Evolutionary conservation across 2,113 vertebrate genomes (phyloP).

Genomic region (Engraulis encrasicolus): DNA sequence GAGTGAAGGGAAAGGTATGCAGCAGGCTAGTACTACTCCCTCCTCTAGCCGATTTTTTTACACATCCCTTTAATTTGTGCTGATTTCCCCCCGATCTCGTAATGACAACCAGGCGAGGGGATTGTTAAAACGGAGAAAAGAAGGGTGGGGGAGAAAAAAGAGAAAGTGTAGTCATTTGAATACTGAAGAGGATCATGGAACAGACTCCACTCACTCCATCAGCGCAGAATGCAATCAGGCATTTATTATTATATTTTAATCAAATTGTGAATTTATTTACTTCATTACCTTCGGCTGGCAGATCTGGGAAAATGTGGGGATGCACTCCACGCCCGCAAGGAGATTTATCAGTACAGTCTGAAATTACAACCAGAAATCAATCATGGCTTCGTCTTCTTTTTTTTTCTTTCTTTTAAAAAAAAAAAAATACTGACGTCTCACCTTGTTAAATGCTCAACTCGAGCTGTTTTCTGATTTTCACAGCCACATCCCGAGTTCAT

Average conservation of each 20-base stretch:
- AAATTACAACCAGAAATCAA: slow-evolving; percentile 40
- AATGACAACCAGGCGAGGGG: slow-evolving; percentile 46
- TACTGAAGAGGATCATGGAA: slow-evolving; percentile 42
- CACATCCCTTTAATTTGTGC: slow-evolving; percentile 63
- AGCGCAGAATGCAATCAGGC: slow-evolving; percentile 51
- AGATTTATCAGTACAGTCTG: slow-evolving; percentile 40
- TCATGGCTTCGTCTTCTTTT: slow-evolving; percentile 19
- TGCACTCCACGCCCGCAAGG: slow-evolving; percentile 28
- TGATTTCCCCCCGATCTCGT: slow-evolving; percentile 51
- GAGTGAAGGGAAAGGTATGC: slow-evolving; percentile 48
- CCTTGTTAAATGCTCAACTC: slow-evolving; percentile 40
- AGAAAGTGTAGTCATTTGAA: slow-evolving; percentile 46
- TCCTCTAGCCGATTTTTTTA: slow-evolving; percentile 53
- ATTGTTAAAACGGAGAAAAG: slow-evolving; percentile 36
- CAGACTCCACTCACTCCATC: slow-evolving; percentile 42
- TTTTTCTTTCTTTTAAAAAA: no score
- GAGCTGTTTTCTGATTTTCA: slow-evolving; percentile 45
- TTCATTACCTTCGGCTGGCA: slow-evolving; percentile 45
- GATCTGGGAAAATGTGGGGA: slow-evolving; percentile 44
- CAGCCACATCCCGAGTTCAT: slow-evolving; percentile 48
- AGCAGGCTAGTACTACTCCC: slow-evolving; percentile 58
- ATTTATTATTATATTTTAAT: slow-evolving; percentile 53
- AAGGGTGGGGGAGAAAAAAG: no score
- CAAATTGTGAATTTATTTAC: slow-evolving; percentile 53
- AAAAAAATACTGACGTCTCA: slow-evolving; percentile 38